phyloP scores from a whole-genome alignment of 2,888 invertebrate species.

The Perdita meconis region DNA sequence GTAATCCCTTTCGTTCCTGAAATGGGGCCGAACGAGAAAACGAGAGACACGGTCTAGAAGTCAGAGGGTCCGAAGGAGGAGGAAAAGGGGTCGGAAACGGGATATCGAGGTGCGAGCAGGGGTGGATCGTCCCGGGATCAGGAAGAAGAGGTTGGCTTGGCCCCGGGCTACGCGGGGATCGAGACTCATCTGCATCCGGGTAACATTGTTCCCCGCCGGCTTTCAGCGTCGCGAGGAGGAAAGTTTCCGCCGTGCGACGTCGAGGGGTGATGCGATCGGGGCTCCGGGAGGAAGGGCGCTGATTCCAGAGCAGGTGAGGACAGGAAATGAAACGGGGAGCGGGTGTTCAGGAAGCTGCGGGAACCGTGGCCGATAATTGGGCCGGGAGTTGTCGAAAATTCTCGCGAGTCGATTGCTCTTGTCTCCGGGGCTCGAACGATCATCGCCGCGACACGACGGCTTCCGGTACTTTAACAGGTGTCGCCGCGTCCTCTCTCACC shows the following conservation, averaged over 20 bases:
- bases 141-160: slow-evolving; percentile 44
- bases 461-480: slow-evolving; percentile 39
- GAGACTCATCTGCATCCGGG: slow-evolving; percentile 76
- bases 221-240: slow-evolving; percentile 61
- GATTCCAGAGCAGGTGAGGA: slow-evolving; percentile 74
- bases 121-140: slow-evolving; percentile 51
- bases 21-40: slow-evolving; percentile 4
- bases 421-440: slow-evolving; percentile 16
- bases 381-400: slow-evolving; percentile 76
- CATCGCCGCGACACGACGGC: slow-evolving; percentile 7
- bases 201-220: slow-evolving; percentile 68
- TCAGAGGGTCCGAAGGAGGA: slow-evolving; percentile 6
- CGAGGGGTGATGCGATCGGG: slow-evolving; percentile 11
- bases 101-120: slow-evolving; percentile 11
- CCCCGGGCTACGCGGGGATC: slow-evolving; percentile 63
- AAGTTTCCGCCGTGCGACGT: slow-evolving; percentile 55
- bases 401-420: slow-evolving; percentile 37
- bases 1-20: not conserved
- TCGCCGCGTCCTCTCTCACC: not conserved
- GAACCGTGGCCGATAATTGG: slow-evolving; percentile 77
- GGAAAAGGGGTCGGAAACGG: slow-evolving; percentile 1
- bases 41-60: slow-evolving; percentile 8
- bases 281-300: slow-evolving; percentile 32
- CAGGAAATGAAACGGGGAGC: slow-evolving; percentile 76
- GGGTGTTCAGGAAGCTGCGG: slow-evolving; percentile 72